Conservation (phyloP, 2,888 invertebrate species). For the Neuroscelio doddi region DNA sequence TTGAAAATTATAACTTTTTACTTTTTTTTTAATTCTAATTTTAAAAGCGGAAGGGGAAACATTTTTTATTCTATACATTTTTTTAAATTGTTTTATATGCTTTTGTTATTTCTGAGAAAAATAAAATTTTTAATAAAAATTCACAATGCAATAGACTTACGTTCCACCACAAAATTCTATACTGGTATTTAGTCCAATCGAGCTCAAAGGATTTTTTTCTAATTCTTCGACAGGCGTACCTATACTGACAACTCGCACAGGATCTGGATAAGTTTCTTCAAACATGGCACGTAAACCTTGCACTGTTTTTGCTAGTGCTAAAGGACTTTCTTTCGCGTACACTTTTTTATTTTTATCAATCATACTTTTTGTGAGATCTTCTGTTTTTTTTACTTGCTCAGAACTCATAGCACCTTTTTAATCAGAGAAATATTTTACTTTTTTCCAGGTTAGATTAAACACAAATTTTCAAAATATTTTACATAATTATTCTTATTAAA, state of each 20-base stretch:
- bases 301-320: slow-evolving; percentile 91
- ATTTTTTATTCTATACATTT: too few relatives aligned
- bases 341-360: slow-evolving; percentile 85
- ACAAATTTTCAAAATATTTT: too few relatives aligned
- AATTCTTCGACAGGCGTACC: slow-evolving; percentile 94
- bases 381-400: slow-evolving; percentile 90
- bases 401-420: slow-evolving; percentile 88
- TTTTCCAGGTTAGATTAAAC: too few relatives aligned
- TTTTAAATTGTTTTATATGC: too few relatives aligned
- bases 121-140: background rate
- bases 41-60: too few relatives aligned
- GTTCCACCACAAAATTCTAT: slow-evolving; percentile 99
- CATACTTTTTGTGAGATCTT: slow-evolving; percentile 84
- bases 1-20: too few relatives aligned
- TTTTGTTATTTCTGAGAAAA: too few relatives aligned
- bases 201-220: slow-evolving; percentile 89
- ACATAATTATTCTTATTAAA: too few relatives aligned
- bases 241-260: slow-evolving; percentile 93
- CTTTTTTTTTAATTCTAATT: too few relatives aligned
- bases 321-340: slow-evolving; percentile 88
- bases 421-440: too few relatives aligned
- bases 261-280: slow-evolving; percentile 99
- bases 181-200: slow-evolving; percentile 90
- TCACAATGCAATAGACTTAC: slow-evolving; percentile 74
- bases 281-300: slow-evolving; percentile 97